Evolutionary conservation across 2,113 vertebrate species (phyloP).

Genomic region (Epinephelus moara): DNA sequence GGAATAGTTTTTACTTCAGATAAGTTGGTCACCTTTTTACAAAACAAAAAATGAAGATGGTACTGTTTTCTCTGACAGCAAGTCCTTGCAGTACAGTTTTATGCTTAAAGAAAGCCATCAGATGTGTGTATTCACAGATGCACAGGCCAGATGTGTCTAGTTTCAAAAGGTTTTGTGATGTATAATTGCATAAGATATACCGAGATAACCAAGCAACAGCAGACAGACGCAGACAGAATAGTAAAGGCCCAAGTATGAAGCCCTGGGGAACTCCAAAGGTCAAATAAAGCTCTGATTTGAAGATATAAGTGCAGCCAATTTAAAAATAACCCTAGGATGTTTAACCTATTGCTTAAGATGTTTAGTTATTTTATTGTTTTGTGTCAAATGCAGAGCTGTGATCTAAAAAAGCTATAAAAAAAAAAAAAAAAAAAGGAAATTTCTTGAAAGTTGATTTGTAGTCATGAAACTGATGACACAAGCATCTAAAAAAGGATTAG

Average conservation of each 20-base stretch:
- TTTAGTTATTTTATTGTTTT: background rate
- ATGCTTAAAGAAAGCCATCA: background rate
- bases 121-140: background rate
- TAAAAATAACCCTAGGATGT: background rate
- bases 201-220: background rate
- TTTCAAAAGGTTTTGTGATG: background rate
- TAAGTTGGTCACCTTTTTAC: background rate
- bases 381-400: background rate
- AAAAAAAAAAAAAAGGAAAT: no score
- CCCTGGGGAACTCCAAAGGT: slow-evolving; percentile 19
- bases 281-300: slow-evolving; percentile 1
- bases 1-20: background rate
- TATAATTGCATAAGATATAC: background rate
- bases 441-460: background rate
- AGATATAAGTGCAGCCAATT: background rate
- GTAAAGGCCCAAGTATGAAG: background rate
- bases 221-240: background rate
- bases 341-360: background rate
- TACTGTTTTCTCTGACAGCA: background rate
- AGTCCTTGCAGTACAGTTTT: background rate
- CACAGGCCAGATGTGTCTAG: background rate
- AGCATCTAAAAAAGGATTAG: background rate
- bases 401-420: background rate
- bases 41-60: background rate
- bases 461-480: background rate